These are phyloP conservation scores for Prosopocoilus inquinatus DNA, from an alignment of 2,888 invertebrate genomes.

Conservation along the genomic window DNA sequence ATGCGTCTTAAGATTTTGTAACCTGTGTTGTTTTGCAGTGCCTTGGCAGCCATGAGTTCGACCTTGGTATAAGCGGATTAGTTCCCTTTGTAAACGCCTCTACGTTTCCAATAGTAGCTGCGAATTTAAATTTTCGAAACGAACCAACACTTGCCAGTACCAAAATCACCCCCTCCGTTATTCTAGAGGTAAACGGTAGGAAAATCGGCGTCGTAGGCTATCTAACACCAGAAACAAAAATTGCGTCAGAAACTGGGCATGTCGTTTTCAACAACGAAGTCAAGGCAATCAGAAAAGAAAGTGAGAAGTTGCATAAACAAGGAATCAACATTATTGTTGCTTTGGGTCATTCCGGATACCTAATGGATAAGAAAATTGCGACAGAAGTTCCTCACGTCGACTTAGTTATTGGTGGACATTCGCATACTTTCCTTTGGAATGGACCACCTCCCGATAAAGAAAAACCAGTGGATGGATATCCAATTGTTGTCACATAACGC, in stretches of 20 bases:
- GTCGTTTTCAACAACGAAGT: slow-evolving; percentile 10
- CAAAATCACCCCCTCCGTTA: slow-evolving; percentile 44
- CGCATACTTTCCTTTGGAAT: slow-evolving; percentile 85
- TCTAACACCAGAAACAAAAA: slow-evolving; percentile 75
- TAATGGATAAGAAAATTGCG: slow-evolving; percentile 75
- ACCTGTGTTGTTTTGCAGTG: slow-evolving; percentile 56
- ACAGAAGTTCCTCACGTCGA: slow-evolving; percentile 74
- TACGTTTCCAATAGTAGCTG: slow-evolving; percentile 71
- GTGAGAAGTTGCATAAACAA: slow-evolving; percentile 49
- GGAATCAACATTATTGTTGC: slow-evolving; percentile 80
- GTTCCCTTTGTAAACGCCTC: slow-evolving; percentile 70
- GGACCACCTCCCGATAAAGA: slow-evolving; percentile 71
- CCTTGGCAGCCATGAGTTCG: slow-evolving; percentile 94
- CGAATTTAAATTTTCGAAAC: slow-evolving; percentile 70
- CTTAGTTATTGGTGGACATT: slow-evolving; percentile 87
- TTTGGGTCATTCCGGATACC: slow-evolving; percentile 84
- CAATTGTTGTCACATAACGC: slow-evolving; percentile 67
- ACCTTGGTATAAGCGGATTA: slow-evolving; percentile 72
- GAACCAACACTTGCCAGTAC: slow-evolving; percentile 61
- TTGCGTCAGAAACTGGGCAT: slow-evolving; percentile 58
- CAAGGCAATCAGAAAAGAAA: slow-evolving; percentile 1
- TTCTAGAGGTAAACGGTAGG: slow-evolving; percentile 47
- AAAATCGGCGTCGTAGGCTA: slow-evolving; percentile 85
- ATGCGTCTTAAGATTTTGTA: too few relatives aligned
- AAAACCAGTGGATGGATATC: slow-evolving; percentile 72